Evolutionary conservation across 1,140 invertebrate genomes (phyloP), one percentile per base, ranked within the genome.

Genomic region (Lethrus apterus): DNA sequence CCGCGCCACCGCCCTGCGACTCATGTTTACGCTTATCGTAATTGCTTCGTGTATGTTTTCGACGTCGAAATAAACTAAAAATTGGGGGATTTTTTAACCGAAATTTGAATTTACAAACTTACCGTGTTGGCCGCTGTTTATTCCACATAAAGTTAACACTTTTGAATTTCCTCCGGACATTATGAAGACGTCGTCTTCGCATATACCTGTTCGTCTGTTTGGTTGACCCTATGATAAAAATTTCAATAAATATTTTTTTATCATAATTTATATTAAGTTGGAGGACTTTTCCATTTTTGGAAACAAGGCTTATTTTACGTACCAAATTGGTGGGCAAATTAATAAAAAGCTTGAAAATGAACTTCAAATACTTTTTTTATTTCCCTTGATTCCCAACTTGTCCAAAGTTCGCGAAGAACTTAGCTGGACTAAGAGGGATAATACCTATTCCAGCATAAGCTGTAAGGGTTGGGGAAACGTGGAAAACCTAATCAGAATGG

Each of bases 71-170:
- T 83, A 84, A 23, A 82, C 81, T 84, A 56, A 2, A 68, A 68
- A 55, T 38, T 19, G 13, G 20, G 13, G n/a, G 34, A 4, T 3
- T n/a, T 4, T 10, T 36, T 10, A 23, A 38, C 19, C 7, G 14
- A 2, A 8, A 20, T 20, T n/a, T 19, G 15, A 48, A n/a, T 31
- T 32, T 26, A 31, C 13, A 38, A 32, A 33, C 34, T 52, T 63
- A 89, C 86, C 70, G 55, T 89, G 86, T 57, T 89, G 86, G 18
- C 84, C 86, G 56, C 80, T 86, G 57, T 90, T 90, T 60, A 84
- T 78, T 3, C 87, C 86, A 58, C 87, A 89, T 2, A 90, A 43
- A 11, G 71, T 76, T 23, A 88, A 73, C 13, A 76, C 73, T 44
- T 68, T 73, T 1, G 65, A 68, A 4, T 65, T 70, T 3, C 72